Evolutionary conservation across 2,888 invertebrate species (phyloP), one percentile per base, ranked within the genome.

Genomic region (Dusona sp.): DNA sequence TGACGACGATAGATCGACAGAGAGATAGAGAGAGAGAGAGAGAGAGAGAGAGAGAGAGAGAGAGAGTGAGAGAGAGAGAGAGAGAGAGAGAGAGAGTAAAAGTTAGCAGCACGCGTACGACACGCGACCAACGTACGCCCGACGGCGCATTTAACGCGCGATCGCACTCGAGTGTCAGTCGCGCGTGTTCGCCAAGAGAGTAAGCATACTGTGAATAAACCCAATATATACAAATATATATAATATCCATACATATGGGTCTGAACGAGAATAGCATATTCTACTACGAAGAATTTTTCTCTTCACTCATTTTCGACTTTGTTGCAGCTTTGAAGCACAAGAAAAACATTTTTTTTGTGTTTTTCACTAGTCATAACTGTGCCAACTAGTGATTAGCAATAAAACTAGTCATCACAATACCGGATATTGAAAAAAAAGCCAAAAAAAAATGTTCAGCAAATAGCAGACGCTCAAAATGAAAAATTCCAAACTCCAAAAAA

Each of bases 71-170:
- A 3, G 54, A 45, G 38, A 38, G 74, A 16, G 70, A 75, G 64
- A 25, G 42, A 25, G 51, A 54, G 25, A 64, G 11, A 22, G 65
- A 72, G 81, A 85, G 67, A 70, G 75, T 13, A 70, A 80, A 65
- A 86, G 82, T 68, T 38, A 51, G 42, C 81, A 88, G 88, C 90
- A 90, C 90, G 90, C 90, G 91, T 86, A 87, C 87, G 89, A 88
- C 88, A 90, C 90, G 91, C 90, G 90, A 90, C 91, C 70, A 89
- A 85, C 89, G 89, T 90, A 89, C 89, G 90, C 89, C 89, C 89
- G 89, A 89, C 88, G 88, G 93, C 93, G 93, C 94, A 93, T 94
- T 94, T 94, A 94, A 94, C 93, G 93, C 92, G 93, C 92, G 92
- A 90, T 91, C 91, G 91, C 88, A 91, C 92, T 91, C 91, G 90